These are phyloP conservation scores for Nomada ruficornis DNA, from an alignment of 2,888 invertebrate genomes.

Conservation along the genomic window DNA sequence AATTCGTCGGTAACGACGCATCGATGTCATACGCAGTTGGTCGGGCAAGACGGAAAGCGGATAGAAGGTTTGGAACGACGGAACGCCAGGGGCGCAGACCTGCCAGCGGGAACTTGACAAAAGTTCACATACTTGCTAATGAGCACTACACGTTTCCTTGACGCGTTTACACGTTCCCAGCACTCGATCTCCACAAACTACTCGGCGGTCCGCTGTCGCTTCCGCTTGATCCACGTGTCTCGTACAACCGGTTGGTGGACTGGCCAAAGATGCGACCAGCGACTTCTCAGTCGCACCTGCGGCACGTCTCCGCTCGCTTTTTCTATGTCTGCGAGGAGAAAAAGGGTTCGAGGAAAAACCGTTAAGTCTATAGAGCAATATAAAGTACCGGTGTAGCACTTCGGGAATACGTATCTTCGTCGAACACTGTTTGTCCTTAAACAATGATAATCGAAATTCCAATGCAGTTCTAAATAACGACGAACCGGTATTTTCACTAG, in stretches of 20 bases:
- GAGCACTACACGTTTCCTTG: constrained; percentile 76
- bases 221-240: constrained; percentile 65
- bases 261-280: constrained; percentile 42
- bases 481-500: no score
- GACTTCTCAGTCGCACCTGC: constrained; percentile 52
- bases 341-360: not conserved
- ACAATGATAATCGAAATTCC: no score
- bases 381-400: no score
- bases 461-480: no score
- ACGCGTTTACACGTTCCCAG: constrained; percentile 41
- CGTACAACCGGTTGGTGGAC: constrained; percentile 59
- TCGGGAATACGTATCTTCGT: no score
- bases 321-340: not conserved
- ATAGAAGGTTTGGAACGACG: constrained; percentile 22
- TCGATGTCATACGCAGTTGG: constrained; percentile 55
- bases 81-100: constrained; percentile 20
- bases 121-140: constrained; percentile 81
- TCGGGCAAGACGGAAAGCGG: constrained; percentile 45
- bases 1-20: constrained; percentile 23
- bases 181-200: constrained; percentile 61
- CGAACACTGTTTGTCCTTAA: no score
- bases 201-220: constrained; percentile 64
- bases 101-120: constrained; percentile 72
- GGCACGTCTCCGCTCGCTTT: constrained; percentile 2
- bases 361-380: not conserved